Base-by-base conservation (phyloP, 2,888 invertebrate species). In the Acronicta alni region DNA sequence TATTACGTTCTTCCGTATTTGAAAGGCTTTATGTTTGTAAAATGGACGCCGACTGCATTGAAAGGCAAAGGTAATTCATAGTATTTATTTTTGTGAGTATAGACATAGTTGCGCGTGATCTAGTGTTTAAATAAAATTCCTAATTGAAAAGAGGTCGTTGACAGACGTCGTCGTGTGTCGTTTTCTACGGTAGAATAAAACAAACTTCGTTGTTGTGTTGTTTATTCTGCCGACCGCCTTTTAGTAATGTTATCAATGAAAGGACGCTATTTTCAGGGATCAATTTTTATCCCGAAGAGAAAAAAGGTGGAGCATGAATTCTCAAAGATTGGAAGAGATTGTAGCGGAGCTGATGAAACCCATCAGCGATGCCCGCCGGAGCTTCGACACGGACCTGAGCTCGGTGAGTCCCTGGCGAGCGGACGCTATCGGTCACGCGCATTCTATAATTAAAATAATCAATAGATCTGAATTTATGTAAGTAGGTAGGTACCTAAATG, bases 131-230 rank as follows among this genome's bases (percentile, higher is more conserved):
- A 70, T 70, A 63, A 26, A 49, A 47, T 69, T 79, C 69, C 51
- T 57, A 88, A 86, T 87, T 82, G 85, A 88, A 88, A 82, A 73
- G 65, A 70, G 77, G 79, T 85, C 73, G 70, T 77, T 91, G 91
- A 90, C 92, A 90, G 77, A 81, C 85, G 87, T 72, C 93, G 93
- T 93, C 92, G 89, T 93, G 93, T 93, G n/a, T n/a, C n/a, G n/a
- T n/a, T n/a, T 92, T 92, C 85, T 86, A 70, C 64, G 75, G 66
- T 65, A 70, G 72, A 76, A 52, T 68, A 26, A 9, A 7, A 26
- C 26, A 1, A 76, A 76, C 76, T 73, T 70, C 61, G 66, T 69
- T 77, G 77, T 80, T 81, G 81, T 84, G 77, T 82, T 79, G 79
- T n/a, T n/a, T 81, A 77, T 65, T 55, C 39, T 74, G 76, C 83